Percentiles rank a stretch among this genome's conserved stretches.
These are phyloP conservation scores for Elephas maximus DNA, from an alignment of 2,113 vertebrate genomes.

Conservation along the genomic window DNA sequence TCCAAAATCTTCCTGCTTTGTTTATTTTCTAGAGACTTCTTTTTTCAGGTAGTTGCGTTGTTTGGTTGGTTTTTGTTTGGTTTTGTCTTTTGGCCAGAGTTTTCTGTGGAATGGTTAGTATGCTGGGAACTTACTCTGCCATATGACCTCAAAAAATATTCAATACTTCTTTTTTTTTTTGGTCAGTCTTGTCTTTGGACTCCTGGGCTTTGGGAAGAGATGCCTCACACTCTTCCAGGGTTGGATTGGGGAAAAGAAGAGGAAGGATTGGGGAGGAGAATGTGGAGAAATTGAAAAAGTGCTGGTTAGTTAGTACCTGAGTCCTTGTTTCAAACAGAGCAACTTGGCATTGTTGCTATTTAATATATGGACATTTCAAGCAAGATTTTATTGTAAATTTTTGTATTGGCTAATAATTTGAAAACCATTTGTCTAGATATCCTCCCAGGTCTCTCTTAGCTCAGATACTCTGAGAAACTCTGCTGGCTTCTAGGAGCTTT, in stretches of 20 bases:
- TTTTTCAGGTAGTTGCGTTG: background rate
- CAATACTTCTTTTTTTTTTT: background rate
- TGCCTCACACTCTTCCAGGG: background rate
- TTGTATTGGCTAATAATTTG: background rate
- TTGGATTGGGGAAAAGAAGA: background rate
- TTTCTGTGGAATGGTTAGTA: background rate
- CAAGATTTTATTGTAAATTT: background rate
- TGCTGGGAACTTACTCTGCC: background rate
- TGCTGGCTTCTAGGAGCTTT: background rate
- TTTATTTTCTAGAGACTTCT: background rate
- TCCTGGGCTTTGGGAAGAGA: background rate
- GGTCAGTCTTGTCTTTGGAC: background rate
- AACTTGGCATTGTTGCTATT: background rate
- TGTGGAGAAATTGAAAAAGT: background rate
- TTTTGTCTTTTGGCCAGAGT: background rate
- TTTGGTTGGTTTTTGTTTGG: background rate
- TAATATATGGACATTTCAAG: too few relatives aligned
- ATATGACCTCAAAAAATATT: background rate
- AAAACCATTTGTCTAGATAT: background rate
- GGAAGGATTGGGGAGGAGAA: background rate
- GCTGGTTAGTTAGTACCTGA: background rate
- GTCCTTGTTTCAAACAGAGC: background rate
- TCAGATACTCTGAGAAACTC: background rate
- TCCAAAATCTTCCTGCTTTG: background rate
- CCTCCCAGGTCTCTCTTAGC: background rate